These are phyloP conservation scores for Neodon shergylaensis DNA, from an alignment of 2,113 vertebrate genomes.

Conservation along the genomic window DNA sequence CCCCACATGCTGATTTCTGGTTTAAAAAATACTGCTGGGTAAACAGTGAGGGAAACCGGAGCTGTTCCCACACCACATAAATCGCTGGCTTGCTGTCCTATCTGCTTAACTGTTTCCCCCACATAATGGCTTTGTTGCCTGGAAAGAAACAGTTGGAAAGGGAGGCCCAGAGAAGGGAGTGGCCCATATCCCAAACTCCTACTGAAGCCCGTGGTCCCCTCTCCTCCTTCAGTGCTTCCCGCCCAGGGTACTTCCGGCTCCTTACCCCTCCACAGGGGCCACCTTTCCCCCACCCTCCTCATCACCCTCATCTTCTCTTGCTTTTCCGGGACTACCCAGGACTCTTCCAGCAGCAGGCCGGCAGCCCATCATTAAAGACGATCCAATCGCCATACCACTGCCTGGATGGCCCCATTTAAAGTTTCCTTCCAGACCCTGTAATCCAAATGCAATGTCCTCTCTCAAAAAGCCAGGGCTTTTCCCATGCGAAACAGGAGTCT, in stretches of 20 bases:
- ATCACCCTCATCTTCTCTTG: neutral
- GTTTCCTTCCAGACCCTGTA: neutral
- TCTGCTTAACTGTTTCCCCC: slow-evolving; percentile 64
- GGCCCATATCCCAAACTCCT: neutral
- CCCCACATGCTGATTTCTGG: slow-evolving; percentile 64
- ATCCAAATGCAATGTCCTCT: neutral
- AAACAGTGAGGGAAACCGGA: slow-evolving; percentile 75
- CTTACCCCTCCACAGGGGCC: neutral
- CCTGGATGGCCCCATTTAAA: neutral
- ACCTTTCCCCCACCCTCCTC: neutral
- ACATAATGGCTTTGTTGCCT: slow-evolving; percentile 44
- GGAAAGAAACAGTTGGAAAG: neutral
- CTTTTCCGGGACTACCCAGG: neutral
- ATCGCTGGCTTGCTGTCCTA: slow-evolving; percentile 67
- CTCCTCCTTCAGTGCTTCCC: slow-evolving; percentile 20
- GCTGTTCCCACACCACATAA: slow-evolving; percentile 80
- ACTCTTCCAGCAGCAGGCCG: neutral
- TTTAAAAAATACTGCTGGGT: slow-evolving; percentile 79
- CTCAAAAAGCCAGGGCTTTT: slow-evolving; percentile 22
- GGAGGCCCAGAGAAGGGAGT: neutral
- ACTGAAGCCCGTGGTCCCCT: neutral
- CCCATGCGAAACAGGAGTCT: neutral
- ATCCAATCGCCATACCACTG: neutral
- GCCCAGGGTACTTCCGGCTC: slow-evolving; percentile 5
- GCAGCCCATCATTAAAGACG: neutral